A percentile compares a stretch with the other conserved stretches of the same genome.
These are phyloP conservation scores for Salmo trutta DNA, from an alignment of 2,797 vertebrate species.

Conservation along the genomic window DNA sequence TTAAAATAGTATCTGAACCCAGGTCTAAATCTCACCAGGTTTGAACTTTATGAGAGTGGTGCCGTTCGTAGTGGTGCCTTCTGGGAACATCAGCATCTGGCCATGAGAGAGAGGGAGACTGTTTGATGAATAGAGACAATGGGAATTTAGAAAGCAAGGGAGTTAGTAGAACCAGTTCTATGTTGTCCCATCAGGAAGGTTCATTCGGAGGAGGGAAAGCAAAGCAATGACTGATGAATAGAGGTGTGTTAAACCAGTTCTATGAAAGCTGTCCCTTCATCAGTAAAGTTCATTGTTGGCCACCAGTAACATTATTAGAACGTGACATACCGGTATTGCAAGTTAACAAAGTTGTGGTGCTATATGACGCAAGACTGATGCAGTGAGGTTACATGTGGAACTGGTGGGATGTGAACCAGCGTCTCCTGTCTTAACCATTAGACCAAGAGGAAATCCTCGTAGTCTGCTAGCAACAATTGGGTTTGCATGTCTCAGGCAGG, in stretches of 20 bases:
- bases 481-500: no score
- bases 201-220: background rate
- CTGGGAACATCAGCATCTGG: slow-evolving; percentile 80
- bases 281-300: background rate
- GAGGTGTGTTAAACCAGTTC: background rate
- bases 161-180: background rate
- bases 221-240: background rate
- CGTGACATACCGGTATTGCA: no score
- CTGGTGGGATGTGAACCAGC: background rate
- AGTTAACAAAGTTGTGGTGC: background rate
- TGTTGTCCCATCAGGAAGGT: background rate
- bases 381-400: background rate
- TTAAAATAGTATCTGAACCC: background rate
- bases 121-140: no score
- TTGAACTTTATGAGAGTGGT: slow-evolving; percentile 79
- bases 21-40: slow-evolving; percentile 61
- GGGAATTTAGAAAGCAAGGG: background rate
- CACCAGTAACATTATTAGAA: no score
- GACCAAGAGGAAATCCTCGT: background rate
- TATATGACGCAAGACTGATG: background rate
- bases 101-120: background rate
- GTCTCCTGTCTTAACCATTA: background rate
- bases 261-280: background rate
- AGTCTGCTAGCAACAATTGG: no score
- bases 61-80: slow-evolving; percentile 81